Evolutionary conservation across 2,797 vertebrate genomes (phyloP), one percentile per base, ranked within the genome.

Genomic region (Coregonus sp.): DNA sequence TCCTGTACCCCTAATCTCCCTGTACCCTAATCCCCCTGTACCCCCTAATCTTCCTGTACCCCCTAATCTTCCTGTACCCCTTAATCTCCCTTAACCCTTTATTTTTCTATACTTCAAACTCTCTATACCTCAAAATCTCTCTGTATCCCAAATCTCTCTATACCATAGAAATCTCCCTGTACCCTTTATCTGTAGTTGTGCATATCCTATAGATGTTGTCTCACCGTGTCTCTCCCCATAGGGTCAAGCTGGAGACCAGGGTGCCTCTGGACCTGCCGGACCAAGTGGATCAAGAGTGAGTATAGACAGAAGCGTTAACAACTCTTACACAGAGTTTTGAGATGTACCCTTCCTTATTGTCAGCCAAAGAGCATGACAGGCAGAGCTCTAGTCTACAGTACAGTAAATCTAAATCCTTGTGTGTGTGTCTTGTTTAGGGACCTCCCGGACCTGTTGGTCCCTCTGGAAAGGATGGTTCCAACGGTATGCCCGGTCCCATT

Each of bases 171-270:
- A 40, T 40, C 6, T 40, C 37, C 6, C 37, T 40, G 6, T 40
- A 40, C 5, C 6, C 37, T 40, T 40, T 40, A 40, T 6, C 37
- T 40, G 37, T 40, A 37, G 37, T 37, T 37, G 37, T 37, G 37
- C 6, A 37, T 37, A 6, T 0, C 37, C 6, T 40, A 40, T 7
- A 40, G 1, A 40, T n/a, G 5, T 63, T n/a, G 59, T 63, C 20
- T 63, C 59, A 25, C 7, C 2, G 18, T 33, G 37, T 75, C 14
- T 16, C 82, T 68, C 69, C 74, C 75, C 68, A 74, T 80, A 98
- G 97, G 97, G 98, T 93, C 94, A 97, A 91, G 73, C 95, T 90
- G 98, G 98, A 94, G 98, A 99, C 89, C 97, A 99, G 93, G 97
- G 98, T 37, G 96, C 97, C 84, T 93, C 97, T 50, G 97, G 98